Evolutionary conservation across 2,888 invertebrate genomes (phyloP), one percentile per base, ranked within the genome.

Genomic region (Acrocyrtus sp.): DNA sequence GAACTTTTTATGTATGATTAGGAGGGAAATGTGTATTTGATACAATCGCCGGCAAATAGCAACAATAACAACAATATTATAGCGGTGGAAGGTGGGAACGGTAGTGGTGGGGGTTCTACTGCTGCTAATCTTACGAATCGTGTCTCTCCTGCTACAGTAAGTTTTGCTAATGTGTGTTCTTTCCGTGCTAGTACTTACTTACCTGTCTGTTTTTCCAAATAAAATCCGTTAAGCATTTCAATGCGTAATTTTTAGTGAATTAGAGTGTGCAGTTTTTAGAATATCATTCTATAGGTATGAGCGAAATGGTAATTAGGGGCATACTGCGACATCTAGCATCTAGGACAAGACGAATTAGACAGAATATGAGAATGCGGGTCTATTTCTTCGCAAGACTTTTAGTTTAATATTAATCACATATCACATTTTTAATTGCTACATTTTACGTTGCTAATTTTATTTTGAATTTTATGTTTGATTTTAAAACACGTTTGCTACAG

Each of bases 111-210:
- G 48, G 83, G 82, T 81, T 41, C 82, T 81, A 74, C 84, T 66
- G 57, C 85, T 82, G 87, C 87, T 82, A 86, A 91, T 83, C 89
- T 91, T 82, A 92, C 92, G 83, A 93, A 91, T 84, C 88, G 91
- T 85, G 93, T 92, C 83, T 93, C 92, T 84, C 92, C 94, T 84
- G 96, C 95, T 85, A 97, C 97, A 86, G 96, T 94, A 90, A 91
- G 91, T 87, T 81, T 82, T 82, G 34, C 17, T 50, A 22, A 45
- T 8, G 5, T 45, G 12, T 21, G 12, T 19, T 50, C 19, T 21
- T 22, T 50, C 5, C 22, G 19, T 6, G 50, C 3, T 45, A 45
- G 12, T 22, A 50, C 22, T 21, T 21, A 19, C 12, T 10, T 22
- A 50, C 22, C 19, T 8, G 10, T 19, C 24, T 17, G 10, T 17